These are phyloP conservation scores for Catocala sponsa DNA, from an alignment of 2,888 invertebrate species.

Conservation along the genomic window DNA sequence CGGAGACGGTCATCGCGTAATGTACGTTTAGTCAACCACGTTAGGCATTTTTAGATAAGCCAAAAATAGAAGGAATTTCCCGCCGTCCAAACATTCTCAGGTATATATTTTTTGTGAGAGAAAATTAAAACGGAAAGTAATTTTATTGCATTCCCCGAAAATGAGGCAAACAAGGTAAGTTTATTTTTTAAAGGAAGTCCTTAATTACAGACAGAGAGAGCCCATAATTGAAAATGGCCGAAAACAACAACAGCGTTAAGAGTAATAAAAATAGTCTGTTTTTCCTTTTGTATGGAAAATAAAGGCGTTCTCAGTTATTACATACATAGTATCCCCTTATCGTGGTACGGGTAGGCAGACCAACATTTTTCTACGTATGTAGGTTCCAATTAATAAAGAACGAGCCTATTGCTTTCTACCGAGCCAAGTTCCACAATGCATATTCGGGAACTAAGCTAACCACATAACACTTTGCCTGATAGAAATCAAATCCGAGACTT, in stretches of 20 bases:
- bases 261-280: not conserved
- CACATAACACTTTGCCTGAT: too few species aligned
- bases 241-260: not conserved
- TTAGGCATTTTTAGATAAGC: slow-evolving; percentile 6
- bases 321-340: too few species aligned
- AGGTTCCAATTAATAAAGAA: too few species aligned
- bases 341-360: too few species aligned
- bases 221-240: not conserved
- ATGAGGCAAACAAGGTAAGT: not conserved
- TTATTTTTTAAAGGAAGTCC: not conserved
- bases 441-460: too few species aligned
- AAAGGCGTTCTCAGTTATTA: too few species aligned
- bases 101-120: not conserved
- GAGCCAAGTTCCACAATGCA: too few species aligned
- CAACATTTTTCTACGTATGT: too few species aligned
- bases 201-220: not conserved
- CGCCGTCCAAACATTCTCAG: not conserved
- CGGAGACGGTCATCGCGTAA: slow-evolving; percentile 52
- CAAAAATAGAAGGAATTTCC: slow-evolving; percentile 6
- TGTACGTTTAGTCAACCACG: slow-evolving; percentile 22
- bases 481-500: too few species aligned
- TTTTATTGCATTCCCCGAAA: not conserved
- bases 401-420: too few species aligned
- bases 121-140: not conserved
- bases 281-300: not conserved